A percentile compares a stretch with the other conserved stretches of the same genome.
Evolutionary conservation across 2,888 invertebrate genomes (phyloP).

Genomic region (Poecilobothrus nobilitatus): DNA sequence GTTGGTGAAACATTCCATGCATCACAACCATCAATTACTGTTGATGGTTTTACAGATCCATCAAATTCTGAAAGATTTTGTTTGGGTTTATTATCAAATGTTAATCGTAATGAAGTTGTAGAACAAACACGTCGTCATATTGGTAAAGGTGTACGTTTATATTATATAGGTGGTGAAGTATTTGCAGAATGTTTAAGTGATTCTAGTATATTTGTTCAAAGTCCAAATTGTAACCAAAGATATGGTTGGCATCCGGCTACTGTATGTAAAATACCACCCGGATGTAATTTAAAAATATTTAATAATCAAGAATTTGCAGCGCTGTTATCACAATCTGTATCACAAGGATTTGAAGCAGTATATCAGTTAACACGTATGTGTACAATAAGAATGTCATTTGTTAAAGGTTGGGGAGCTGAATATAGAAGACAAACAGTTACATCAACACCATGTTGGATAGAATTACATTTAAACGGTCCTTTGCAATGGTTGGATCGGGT

Average conservation of each 20-base stretch:
- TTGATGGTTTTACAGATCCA: constrained; percentile 97
- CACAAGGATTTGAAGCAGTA: constrained; percentile 92
- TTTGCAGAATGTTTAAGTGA: constrained; percentile 92
- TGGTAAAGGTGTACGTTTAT: constrained; percentile 83
- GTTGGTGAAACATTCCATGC: constrained; percentile 98
- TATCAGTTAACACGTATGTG: constrained; percentile 94
- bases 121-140: constrained; percentile 91
- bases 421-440: constrained; percentile 92
- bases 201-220: constrained; percentile 91
- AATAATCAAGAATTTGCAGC: constrained; percentile 96
- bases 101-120: constrained; percentile 91
- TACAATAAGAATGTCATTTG: constrained; percentile 94
- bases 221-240: constrained; percentile 90
- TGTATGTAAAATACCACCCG: constrained; percentile 92
- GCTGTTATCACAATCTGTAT: constrained; percentile 80
- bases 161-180: constrained; percentile 89
- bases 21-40: constrained; percentile 89
- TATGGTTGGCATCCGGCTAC: constrained; percentile 96
- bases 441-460: constrained; percentile 95
- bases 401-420: constrained; percentile 92
- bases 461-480: constrained; percentile 89
- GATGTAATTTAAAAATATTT: constrained; percentile 91
- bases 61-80: constrained; percentile 96
- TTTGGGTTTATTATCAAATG: constrained; percentile 89
- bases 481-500: constrained; percentile 92